Percentiles rank a stretch among this genome's conserved stretches.
Conservation (phyloP, 2,113 vertebrate genomes). For the Anthoscopus minutus region DNA sequence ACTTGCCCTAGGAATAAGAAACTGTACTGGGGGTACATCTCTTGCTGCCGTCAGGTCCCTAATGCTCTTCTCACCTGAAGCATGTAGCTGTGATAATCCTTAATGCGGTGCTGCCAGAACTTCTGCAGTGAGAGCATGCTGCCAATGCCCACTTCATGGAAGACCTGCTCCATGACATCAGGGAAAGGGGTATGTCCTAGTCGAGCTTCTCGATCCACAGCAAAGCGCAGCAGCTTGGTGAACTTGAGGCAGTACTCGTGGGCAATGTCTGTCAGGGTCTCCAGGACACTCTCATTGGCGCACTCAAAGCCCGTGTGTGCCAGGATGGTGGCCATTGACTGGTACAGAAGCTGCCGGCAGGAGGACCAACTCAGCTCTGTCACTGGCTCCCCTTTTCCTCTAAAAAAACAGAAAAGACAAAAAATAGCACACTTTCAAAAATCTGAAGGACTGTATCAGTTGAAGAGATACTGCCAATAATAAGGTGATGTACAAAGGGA, state of each 20-base stretch:
- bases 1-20: neutral
- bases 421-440: neutral
- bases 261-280: constrained; percentile 90
- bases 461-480: neutral
- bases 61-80: constrained; percentile 79
- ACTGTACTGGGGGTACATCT: neutral
- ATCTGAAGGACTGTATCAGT: neutral
- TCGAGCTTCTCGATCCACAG: constrained; percentile 88
- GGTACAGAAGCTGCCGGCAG: constrained; percentile 94
- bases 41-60: rapidly evolving
- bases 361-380: constrained; percentile 92
- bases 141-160: constrained; percentile 93
- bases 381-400: constrained; percentile 94
- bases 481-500: neutral
- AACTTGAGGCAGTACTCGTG: constrained; percentile 93
- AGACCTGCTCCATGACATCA: constrained; percentile 94
- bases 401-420: constrained; percentile 43
- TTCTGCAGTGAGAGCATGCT: constrained; percentile 91
- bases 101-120: constrained; percentile 97
- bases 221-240: constrained; percentile 85
- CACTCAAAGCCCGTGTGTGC: constrained; percentile 93
- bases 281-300: constrained; percentile 91
- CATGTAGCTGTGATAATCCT: constrained; percentile 97
- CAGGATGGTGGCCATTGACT: constrained; percentile 92
- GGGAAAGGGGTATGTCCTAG: constrained; percentile 90